Evolutionary conservation across 2,113 vertebrate species (phyloP), one percentile per base, ranked within the genome.

Genomic region (Micronycteris hirsuta): DNA sequence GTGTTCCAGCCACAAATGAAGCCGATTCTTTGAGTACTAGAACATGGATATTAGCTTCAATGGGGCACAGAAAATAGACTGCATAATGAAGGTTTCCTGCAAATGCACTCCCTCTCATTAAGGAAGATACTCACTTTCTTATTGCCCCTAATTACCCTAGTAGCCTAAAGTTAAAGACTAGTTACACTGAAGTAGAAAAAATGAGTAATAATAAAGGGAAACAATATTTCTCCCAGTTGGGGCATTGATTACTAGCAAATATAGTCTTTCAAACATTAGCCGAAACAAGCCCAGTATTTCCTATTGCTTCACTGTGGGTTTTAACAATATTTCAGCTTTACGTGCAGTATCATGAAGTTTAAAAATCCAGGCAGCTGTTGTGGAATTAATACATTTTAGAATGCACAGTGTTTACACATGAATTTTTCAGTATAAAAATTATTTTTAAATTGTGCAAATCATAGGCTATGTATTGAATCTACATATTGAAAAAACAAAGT

Each of bases 121-220:
- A 78, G 67, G 36, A 83, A 97, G 56, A 45, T n/a, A 67, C 70
- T 92, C n/a, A 16, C 74, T 95, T 89, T 82, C 41, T 58, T 63
- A 93, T 93, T 93, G n/a, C 28, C 45, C 17, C 41, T 78, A 65
- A 89, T 89, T 93, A 91, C 36, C 13, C 43, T 63, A 9, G 33
- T 49, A 80, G 33, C n/a, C 33, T 80, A 93, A 86, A 94, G 67
- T 88, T 91, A 96, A 95, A 95, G 92, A 58, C 54, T 31, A 95
- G 20, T 83, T 82, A 58, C 7, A 71, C 0, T 54, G 45, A 65
- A 67, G n/a, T 78, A 54, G 67, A 93, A 77, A 76, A 28, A 77
- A 31, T 45, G 88, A 73, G 28, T 71, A 26, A 3, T 95, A 91
- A 58, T 71, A 56, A 73, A 15, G 9, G 17, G 28, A 94, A 80